phyloP scores from a whole-genome alignment of 2,797 vertebrate genomes.

The Orientallactaga sibirica region DNA sequence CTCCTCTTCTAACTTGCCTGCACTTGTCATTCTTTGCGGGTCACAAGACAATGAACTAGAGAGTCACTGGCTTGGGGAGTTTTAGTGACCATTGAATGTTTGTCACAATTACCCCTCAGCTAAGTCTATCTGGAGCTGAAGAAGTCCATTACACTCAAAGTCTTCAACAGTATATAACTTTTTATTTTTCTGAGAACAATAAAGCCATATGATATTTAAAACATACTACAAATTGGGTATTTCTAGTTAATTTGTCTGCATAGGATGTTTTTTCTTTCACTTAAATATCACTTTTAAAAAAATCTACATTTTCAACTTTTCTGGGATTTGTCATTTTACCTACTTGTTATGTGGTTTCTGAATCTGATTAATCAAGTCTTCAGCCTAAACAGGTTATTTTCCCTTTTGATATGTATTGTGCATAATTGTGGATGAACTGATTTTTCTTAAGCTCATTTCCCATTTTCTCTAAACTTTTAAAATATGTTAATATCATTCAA shows the following conservation, averaged over 20 bases:
- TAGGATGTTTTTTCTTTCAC: slow-evolving; percentile 36
- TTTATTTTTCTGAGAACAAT: slow-evolving; percentile 2
- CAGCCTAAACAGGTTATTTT: slow-evolving; percentile 72
- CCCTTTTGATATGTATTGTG: slow-evolving; percentile 71
- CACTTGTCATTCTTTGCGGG: too few species aligned
- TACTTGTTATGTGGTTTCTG: slow-evolving; percentile 68
- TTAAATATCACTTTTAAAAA: neutral
- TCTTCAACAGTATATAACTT: neutral
- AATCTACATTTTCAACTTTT: slow-evolving; percentile 45
- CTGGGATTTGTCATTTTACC: slow-evolving; percentile 60
- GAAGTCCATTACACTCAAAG: too few species aligned
- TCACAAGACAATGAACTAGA: too few species aligned
- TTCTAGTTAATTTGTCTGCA: neutral
- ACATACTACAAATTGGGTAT: neutral
- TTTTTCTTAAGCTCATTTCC: slow-evolving; percentile 80
- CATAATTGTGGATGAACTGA: slow-evolving; percentile 70
- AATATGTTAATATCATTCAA: slow-evolving; percentile 79
- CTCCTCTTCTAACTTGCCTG: too few species aligned
- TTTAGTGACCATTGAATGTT: too few species aligned
- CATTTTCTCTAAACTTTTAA: slow-evolving; percentile 77
- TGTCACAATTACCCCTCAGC: too few species aligned
- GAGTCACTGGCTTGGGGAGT: too few species aligned
- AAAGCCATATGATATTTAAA: slow-evolving; percentile 23
- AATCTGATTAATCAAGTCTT: slow-evolving; percentile 80
- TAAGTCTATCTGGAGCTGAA: too few species aligned